Conservation (phyloP, 2,113 vertebrate species). For the Donacobius atricapilla region DNA sequence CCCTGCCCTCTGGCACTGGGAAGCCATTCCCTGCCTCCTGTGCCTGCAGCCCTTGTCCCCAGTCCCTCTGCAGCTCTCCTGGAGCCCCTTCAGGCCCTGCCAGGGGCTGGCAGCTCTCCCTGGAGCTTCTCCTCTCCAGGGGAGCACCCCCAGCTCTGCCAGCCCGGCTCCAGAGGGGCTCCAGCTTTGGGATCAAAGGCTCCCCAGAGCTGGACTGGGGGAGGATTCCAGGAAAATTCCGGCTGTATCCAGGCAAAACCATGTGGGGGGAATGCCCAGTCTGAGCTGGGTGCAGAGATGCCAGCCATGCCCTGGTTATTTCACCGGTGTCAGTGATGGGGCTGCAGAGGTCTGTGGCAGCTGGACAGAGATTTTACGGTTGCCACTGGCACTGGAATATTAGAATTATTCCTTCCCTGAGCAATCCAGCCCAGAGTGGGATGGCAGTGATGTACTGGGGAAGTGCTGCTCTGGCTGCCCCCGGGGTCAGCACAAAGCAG, state of each 20-base stretch:
- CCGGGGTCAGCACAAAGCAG: background rate
- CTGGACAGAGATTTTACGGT: background rate
- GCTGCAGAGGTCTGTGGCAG: background rate
- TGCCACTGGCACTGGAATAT: background rate
- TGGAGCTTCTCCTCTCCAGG: background rate
- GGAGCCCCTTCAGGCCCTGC: background rate
- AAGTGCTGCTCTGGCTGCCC: background rate
- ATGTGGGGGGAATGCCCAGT: rapidly evolving
- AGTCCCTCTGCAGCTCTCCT: background rate
- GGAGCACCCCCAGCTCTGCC: background rate
- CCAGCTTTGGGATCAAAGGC: background rate
- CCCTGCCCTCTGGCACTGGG: background rate
- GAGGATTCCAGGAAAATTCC: background rate
- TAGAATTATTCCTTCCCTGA: background rate
- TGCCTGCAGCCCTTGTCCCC: background rate
- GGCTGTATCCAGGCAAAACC: background rate
- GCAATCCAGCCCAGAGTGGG: background rate
- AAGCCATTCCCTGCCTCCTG: background rate
- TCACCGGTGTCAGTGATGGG: background rate
- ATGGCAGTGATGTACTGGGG: background rate
- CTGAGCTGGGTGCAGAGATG: background rate
- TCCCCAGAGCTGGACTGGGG: background rate
- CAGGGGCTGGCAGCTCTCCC: background rate
- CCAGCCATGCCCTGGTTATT: background rate
- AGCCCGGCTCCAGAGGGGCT: background rate